These are phyloP conservation scores for Pasiphila rectangulata DNA, from an alignment of 2,888 invertebrate species.

Conservation along the genomic window DNA sequence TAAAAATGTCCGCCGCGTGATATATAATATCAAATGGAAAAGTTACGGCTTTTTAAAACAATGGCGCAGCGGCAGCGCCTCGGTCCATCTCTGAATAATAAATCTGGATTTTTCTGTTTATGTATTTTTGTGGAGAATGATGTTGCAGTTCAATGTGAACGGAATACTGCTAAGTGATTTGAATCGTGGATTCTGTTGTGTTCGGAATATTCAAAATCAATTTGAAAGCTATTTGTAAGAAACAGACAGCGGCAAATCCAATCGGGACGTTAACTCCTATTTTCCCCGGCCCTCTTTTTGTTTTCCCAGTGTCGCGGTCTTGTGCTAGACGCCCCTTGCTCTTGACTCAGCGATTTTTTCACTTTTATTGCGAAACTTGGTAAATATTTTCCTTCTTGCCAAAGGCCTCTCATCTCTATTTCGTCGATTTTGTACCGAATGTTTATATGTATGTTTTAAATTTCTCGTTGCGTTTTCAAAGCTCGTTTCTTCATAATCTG, in stretches of 20 bases:
- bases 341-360: conserved; percentile 72
- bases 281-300: conserved; percentile 63
- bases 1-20: conserved; percentile 79
- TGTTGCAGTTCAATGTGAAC: conserved; percentile 21
- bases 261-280: conserved; percentile 69
- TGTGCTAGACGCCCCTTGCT: conserved; percentile 75
- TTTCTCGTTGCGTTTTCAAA: conserved; percentile 1
- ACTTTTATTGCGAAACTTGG: conserved; percentile 74
- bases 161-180: conserved; percentile 1
- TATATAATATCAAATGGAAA: conserved; percentile 78
- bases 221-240: conserved; percentile 77
- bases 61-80: conserved; percentile 60
- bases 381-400: conserved; percentile 66
- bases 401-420: conserved; percentile 57
- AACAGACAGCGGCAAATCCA: conserved; percentile 78
- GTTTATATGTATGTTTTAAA: conserved; percentile 19
- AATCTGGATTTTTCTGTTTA: conserved; percentile 50
- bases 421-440: conserved; percentile 57
- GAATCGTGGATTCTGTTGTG: conserved; percentile 36
- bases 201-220: conserved; percentile 71
- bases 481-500: background rate
- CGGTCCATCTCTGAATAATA: conserved; percentile 61
- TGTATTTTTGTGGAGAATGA: conserved; percentile 25
- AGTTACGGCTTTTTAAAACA: conserved; percentile 78
- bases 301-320: conserved; percentile 75